Base-by-base conservation (phyloP, 2,113 vertebrate genomes). In the Microcebus griseorufus region DNA sequence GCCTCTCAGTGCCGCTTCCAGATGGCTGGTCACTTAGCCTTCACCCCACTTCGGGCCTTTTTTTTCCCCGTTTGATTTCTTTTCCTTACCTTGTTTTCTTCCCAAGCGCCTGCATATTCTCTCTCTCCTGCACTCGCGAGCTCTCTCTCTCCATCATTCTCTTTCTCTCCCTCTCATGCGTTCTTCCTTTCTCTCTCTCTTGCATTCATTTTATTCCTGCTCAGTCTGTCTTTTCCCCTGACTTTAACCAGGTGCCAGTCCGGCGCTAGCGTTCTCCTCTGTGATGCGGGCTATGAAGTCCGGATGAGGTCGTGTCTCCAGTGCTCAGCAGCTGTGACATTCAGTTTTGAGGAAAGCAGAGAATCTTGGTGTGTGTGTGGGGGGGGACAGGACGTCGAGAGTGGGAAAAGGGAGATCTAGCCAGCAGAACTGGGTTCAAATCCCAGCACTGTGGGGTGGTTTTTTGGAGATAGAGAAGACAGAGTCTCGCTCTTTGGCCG, bases 81-180 rank as follows among this genome's bases (percentile, higher is more conserved):
- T 97, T 97, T 91, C 96, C 94, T 96, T 82, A 45, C 60, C 62
- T 81, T 95, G 80, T 91, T 97, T 96, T 79, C 90, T 95, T 91
- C 76, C 75, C 75, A 79, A 65, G 58, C 6, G 12, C 62, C 83
- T 80, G 20, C 27, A 1, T 81, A 55, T 60, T 58, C 25, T 85
- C 29, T 27, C 51, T 79, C 34, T 73, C 1, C 39, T 9, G 3
- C 70, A 65, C 48, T 39, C 45, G 17, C 34, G 27, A 16, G 5
- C 18, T 48, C 9, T 17, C 18, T 55, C 9, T 62, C 34, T n/a
- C 14, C 22, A 27, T 48, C 51, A 5, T 48, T 60, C 23, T 65
- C 72, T 62, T 55, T 75, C 73, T 92, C 60, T 58, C 17, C 5
- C 14, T 62, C 62, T 65, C 64, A 83, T 45, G 91, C 20, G 6